Conservation (phyloP, 2,888 invertebrate species). For the Tetanocera ferruginea region DNA sequence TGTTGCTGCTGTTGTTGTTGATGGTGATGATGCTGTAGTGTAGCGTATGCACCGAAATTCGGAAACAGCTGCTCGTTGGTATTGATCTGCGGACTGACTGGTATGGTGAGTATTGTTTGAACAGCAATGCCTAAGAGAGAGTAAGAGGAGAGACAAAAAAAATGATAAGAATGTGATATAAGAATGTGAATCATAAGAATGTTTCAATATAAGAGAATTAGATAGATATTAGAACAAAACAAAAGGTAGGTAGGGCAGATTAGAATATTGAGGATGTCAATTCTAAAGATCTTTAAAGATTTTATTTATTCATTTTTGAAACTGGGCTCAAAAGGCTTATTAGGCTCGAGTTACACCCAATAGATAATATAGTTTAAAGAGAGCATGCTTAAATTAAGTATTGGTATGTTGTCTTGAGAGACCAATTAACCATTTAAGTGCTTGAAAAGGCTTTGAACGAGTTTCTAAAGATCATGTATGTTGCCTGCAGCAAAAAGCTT, state of each 20-base stretch:
- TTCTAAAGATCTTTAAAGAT: no score
- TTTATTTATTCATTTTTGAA: no score
- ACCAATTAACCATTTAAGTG: no score
- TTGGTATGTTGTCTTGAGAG: no score
- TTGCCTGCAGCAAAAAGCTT: no score
- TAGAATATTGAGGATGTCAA: not conserved
- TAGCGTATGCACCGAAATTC: conserved; percentile 64
- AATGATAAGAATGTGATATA: not conserved
- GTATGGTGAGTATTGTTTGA: conserved; percentile 95
- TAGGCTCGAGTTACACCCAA: no score
- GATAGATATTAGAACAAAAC: not conserved
- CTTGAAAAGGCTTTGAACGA: no score
- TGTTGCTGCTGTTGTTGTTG: conserved; percentile 55
- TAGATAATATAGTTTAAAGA: no score
- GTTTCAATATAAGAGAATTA: not conserved
- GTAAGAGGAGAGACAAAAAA: not conserved
- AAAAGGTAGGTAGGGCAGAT: not conserved
- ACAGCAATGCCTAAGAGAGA: conserved; percentile 85
- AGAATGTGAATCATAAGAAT: not conserved
- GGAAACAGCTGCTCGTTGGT: conserved; percentile 74
- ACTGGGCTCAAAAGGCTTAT: no score
- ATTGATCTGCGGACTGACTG: conserved; percentile 88
- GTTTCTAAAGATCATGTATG: no score
- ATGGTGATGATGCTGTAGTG: conserved; percentile 59
- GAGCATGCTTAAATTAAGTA: no score